phyloP scores from a whole-genome alignment of 2,113 vertebrate genomes.

The Vombatus ursinus region DNA sequence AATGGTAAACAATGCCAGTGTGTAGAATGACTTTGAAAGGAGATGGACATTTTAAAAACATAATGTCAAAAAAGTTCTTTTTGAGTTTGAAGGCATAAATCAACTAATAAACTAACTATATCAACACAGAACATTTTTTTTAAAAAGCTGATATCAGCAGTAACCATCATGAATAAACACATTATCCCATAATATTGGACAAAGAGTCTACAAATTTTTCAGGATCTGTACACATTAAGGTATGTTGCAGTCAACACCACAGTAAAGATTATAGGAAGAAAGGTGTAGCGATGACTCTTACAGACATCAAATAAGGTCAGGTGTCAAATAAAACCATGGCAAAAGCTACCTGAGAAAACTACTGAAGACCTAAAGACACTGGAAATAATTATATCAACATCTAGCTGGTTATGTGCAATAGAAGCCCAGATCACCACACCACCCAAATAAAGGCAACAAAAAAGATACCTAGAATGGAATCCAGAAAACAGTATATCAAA shows the following conservation, averaged over 20 bases:
- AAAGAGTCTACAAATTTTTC: not conserved
- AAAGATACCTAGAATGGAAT: not conserved
- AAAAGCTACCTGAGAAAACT: too few species aligned
- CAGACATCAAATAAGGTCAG: too few species aligned
- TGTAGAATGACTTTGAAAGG: not conserved
- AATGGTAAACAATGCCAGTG: not conserved
- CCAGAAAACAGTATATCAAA: not conserved
- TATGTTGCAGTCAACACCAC: not conserved
- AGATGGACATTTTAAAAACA: not conserved
- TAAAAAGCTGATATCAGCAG: not conserved
- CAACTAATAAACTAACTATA: not conserved
- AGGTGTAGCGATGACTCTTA: not conserved
- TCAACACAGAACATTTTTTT: not conserved
- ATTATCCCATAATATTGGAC: not conserved
- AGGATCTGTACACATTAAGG: not conserved
- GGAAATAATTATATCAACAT: not conserved
- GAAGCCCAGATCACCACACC: not conserved
- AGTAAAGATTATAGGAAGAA: not conserved
- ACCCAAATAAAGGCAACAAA: not conserved
- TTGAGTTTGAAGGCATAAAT: not conserved
- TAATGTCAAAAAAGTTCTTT: not conserved
- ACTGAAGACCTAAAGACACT: not conserved
- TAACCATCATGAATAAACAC: not conserved
- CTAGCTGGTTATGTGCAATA: not conserved
- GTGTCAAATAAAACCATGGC: too few species aligned